phyloP scores from a whole-genome alignment of 2,888 invertebrate genomes.

The Carabus problematicus region DNA sequence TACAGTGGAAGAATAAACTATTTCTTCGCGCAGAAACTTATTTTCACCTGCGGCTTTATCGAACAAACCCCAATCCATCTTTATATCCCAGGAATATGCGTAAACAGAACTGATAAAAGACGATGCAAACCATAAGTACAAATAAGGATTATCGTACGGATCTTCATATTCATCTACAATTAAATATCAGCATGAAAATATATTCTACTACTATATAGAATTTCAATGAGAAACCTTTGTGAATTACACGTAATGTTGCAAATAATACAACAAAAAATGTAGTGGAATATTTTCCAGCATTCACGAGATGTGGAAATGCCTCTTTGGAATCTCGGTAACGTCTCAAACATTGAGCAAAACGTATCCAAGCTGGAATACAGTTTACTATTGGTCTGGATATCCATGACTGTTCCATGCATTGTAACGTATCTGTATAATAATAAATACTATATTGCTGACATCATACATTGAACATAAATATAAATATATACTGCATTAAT shows the following conservation, averaged over 20 bases:
- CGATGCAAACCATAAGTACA: slow-evolving; percentile 74
- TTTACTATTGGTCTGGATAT: slow-evolving; percentile 71
- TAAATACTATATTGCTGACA: too few relatives aligned
- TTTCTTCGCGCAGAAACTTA: slow-evolving; percentile 77
- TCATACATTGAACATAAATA: neutral
- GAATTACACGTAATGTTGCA: slow-evolving; percentile 56
- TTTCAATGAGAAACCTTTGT: slow-evolving; percentile 51
- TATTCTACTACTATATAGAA: neutral
- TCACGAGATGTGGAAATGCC: slow-evolving; percentile 81
- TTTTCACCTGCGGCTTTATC: slow-evolving; percentile 80
- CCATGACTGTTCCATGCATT: slow-evolving; percentile 62
- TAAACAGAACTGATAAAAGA: slow-evolving; percentile 77
- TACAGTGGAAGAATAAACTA: slow-evolving; percentile 79
- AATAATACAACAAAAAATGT: slow-evolving; percentile 77
- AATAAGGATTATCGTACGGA: slow-evolving; percentile 68
- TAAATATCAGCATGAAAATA: slow-evolving; percentile 21
- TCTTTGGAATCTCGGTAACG: slow-evolving; percentile 82
- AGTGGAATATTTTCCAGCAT: slow-evolving; percentile 82
- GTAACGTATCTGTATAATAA: slow-evolving; percentile 57
- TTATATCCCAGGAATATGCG: slow-evolving; percentile 85
- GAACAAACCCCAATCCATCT: slow-evolving; percentile 89
- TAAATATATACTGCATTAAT: neutral
- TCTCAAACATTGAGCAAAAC: slow-evolving; percentile 84
- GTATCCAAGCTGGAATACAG: slow-evolving; percentile 83
- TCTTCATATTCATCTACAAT: slow-evolving; percentile 59